Percentiles rank a stretch among this genome's conserved stretches.
phyloP scores from a whole-genome alignment of 2,113 vertebrate species.

The Mohoua ochrocephala region DNA sequence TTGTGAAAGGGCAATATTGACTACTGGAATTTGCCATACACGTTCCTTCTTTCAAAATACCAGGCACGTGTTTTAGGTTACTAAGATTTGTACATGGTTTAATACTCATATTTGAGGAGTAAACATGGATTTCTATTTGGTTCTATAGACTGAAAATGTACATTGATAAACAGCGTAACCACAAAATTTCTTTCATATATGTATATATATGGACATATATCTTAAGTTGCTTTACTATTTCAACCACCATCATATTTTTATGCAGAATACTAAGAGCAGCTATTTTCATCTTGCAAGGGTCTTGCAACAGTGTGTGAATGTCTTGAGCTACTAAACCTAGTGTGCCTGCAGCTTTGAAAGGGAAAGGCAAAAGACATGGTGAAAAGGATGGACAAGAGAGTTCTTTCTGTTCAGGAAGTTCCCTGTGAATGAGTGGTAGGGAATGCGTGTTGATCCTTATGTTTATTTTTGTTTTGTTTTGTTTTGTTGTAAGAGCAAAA shows the following conservation, averaged over 20 bases:
- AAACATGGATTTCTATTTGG: neutral
- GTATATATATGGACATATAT: too few species aligned
- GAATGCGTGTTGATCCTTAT: neutral
- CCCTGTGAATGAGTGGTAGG: neutral
- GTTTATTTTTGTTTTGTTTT: neutral
- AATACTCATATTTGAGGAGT: neutral
- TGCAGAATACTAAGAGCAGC: neutral
- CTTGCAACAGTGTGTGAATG: neutral
- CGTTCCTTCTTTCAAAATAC: neutral
- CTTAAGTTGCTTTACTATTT: neutral
- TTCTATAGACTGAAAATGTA: neutral
- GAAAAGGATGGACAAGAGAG: neutral
- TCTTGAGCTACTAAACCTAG: neutral
- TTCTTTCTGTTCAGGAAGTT: neutral
- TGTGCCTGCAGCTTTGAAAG: neutral
- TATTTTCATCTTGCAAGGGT: neutral
- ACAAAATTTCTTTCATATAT: neutral
- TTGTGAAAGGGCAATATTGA: neutral
- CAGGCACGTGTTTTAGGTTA: neutral
- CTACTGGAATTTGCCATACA: neutral
- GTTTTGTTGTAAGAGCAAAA: neutral
- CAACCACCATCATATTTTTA: neutral
- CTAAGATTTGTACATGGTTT: neutral
- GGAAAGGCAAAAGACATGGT: neutral
- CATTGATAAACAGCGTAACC: neutral